A percentile compares a stretch with the other conserved stretches of the same genome.
Evolutionary conservation across 35 echinoderm and acorn worm genomes (phyloP).

Genomic region (Ophiothrix spiculata): DNA sequence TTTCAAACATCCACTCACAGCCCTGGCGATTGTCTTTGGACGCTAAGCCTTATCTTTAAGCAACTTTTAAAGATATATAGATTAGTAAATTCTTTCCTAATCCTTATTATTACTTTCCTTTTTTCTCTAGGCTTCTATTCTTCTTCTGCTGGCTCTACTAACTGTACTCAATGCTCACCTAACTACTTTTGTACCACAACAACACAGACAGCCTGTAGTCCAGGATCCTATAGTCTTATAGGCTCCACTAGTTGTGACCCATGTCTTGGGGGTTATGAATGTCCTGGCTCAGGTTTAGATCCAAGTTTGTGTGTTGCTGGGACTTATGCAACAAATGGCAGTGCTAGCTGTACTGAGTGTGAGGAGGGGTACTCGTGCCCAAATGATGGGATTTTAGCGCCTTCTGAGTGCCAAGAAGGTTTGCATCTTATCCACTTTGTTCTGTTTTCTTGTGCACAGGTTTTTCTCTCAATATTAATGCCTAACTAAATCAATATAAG

Average conservation of each 20-base stretch:
- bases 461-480: not conserved
- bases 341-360: conserved; percentile 48
- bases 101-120: too few relatives aligned
- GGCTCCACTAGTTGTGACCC: conserved; percentile 56
- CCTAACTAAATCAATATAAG: too few relatives aligned
- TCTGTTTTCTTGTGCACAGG: not conserved
- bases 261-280: conserved; percentile 74
- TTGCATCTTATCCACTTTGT: not conserved
- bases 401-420: conserved; percentile 38
- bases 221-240: conserved; percentile 69
- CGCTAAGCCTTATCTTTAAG: too few relatives aligned
- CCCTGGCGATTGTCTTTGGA: too few relatives aligned
- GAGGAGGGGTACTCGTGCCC: conserved; percentile 75
- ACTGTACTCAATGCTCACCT: too few relatives aligned
- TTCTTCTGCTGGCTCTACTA: too few relatives aligned
- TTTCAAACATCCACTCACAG: too few relatives aligned
- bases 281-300: conserved; percentile 24
- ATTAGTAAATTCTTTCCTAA: too few relatives aligned
- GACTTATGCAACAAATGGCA: conserved; percentile 69
- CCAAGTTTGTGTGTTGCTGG: conserved; percentile 64
- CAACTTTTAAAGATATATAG: too few relatives aligned
- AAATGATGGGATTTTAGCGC: conserved; percentile 34
- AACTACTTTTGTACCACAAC: too few relatives aligned
- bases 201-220: conserved; percentile 41
- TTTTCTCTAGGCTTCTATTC: too few relatives aligned